A percentile compares a stretch with the other conserved stretches of the same genome.
Evolutionary conservation across 2,888 invertebrate genomes (phyloP).

Genomic region (Cryptocheilus praepositus): DNA sequence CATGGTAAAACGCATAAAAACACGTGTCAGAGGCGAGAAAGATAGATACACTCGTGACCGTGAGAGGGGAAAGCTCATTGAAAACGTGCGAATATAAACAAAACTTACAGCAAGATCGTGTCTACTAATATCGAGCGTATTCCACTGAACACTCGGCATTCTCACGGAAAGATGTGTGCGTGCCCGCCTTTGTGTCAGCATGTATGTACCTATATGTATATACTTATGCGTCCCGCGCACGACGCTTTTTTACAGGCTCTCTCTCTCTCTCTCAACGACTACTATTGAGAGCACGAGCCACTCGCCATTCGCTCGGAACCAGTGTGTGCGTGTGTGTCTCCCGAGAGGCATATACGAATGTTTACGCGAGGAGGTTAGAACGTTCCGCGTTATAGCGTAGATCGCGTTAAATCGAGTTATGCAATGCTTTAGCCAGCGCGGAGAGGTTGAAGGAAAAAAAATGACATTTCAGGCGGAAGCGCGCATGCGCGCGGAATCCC

Average conservation of each 20-base stretch:
- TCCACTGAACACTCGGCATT: no score
- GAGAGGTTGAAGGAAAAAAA: constrained; percentile 30
- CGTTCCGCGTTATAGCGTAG: not conserved
- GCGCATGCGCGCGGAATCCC: constrained; percentile 71
- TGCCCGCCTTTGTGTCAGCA: not conserved
- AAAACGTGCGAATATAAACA: not conserved
- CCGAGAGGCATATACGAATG: not conserved
- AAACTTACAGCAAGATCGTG: not conserved
- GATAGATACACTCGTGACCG: no score
- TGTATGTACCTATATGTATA: not conserved
- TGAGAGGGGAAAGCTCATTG: no score
- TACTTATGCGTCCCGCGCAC: no score
- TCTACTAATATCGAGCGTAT: constrained; percentile 16
- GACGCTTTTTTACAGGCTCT: no score
- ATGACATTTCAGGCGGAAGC: constrained; percentile 49
- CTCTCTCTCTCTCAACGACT: no score
- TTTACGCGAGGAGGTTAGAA: constrained; percentile 12
- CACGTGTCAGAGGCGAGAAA: no score
- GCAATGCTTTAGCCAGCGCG: constrained; percentile 37
- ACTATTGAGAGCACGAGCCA: not conserved
- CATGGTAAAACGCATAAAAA: no score
- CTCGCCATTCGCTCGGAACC: constrained; percentile 6
- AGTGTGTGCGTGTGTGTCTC: no score
- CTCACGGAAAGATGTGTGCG: not conserved
- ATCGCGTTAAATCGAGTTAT: constrained; percentile 33